These are phyloP conservation scores for Gopherus evgoodei DNA, from an alignment of 2,113 vertebrate genomes.

Conservation along the genomic window DNA sequence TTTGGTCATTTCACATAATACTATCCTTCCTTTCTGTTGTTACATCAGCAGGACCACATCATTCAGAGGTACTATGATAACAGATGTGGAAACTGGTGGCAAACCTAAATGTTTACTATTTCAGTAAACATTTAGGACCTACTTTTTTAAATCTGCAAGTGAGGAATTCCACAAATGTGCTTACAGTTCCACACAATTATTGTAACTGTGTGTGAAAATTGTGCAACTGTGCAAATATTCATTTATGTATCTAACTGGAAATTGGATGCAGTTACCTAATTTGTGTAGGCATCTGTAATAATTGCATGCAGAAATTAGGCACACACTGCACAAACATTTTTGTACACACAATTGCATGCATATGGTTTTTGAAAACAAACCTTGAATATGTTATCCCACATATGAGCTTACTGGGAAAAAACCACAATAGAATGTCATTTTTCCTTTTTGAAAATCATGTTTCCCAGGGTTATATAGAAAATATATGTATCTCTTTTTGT, in stretches of 20 bases:
- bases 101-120: neutral
- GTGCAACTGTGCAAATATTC: neutral
- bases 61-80: neutral
- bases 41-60: neutral
- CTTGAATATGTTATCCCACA: neutral
- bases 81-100: neutral
- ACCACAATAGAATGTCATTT: neutral
- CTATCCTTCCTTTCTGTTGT: neutral
- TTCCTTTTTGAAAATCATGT: neutral
- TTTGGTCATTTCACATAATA: neutral
- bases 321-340: neutral
- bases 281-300: constrained; percentile 13
- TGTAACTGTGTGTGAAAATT: neutral
- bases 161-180: neutral
- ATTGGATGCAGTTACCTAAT: neutral
- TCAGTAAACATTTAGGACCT: neutral
- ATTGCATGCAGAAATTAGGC: neutral
- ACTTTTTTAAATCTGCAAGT: constrained; percentile 4
- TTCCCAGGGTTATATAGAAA: neutral
- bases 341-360: neutral
- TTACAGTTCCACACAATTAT: neutral
- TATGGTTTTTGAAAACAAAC: neutral
- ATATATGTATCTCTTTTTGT: neutral
- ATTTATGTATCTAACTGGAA: neutral
- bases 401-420: neutral